phyloP scores from a whole-genome alignment of 1,140 invertebrate species.

The Drosophila truncata region DNA sequence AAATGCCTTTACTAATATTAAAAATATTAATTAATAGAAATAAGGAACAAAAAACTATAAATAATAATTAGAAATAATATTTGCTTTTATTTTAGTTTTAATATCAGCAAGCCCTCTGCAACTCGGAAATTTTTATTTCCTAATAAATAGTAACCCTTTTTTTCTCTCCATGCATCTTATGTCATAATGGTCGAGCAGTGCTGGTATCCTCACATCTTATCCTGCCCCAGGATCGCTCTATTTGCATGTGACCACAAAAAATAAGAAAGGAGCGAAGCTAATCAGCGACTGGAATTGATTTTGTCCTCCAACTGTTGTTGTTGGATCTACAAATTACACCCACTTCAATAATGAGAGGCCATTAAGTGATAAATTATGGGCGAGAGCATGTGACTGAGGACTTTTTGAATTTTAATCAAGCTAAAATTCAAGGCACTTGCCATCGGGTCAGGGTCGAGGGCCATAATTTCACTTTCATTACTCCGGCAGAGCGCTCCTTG shows the following conservation, averaged over 20 bases:
- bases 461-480: conserved; percentile 76
- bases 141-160: fast-evolving
- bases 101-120: background rate
- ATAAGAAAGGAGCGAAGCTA: conserved; percentile 6
- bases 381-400: conserved; percentile 24
- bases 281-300: conserved; percentile 49
- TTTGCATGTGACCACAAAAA: conserved; percentile 21
- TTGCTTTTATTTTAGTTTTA: background rate
- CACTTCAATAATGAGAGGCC: conserved; percentile 58
- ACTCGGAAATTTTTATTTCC: background rate
- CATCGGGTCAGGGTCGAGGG: conserved; percentile 57
- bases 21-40: too few relatives aligned
- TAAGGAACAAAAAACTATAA: background rate
- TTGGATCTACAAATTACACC: conserved; percentile 47
- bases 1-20: background rate
- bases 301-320: conserved; percentile 11
- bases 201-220: conserved; percentile 28
- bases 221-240: conserved; percentile 13
- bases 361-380: conserved; percentile 76
- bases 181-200: conserved; percentile 14
- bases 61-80: background rate
- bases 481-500: conserved; percentile 34
- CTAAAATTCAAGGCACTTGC: conserved; percentile 71
- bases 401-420: conserved; percentile 82
- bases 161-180: conserved; percentile 7